Evolutionary conservation across 2,888 invertebrate species (phyloP).

Genomic region (Melanargia galathea): DNA sequence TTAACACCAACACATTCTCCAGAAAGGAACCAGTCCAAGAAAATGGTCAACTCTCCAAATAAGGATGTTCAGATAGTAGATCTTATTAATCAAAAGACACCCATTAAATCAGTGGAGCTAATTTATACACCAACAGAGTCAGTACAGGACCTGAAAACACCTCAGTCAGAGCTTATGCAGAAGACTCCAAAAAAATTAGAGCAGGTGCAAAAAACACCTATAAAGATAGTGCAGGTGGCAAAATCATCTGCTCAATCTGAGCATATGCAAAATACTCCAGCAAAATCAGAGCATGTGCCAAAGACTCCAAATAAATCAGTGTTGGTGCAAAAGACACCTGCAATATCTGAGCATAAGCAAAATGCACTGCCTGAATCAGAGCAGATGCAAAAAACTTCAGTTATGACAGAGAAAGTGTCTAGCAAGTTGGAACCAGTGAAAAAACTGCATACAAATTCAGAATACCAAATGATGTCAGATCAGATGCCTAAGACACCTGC

Average conservation of each 20-base stretch:
- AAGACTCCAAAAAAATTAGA: conserved; percentile 27
- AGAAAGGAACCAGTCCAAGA: conserved; percentile 1
- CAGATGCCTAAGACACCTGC: neutral
- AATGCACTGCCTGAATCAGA: conserved; percentile 42
- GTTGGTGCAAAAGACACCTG: conserved; percentile 7
- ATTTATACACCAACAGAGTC: conserved; percentile 15
- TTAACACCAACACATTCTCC: conserved; percentile 14
- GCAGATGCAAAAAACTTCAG: conserved; percentile 9
- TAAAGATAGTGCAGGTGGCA: neutral
- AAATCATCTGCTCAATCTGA: conserved; percentile 34
- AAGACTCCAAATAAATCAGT: neutral
- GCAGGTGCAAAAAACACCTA: conserved; percentile 24
- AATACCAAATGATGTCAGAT: neutral
- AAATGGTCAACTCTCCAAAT: conserved; percentile 9
- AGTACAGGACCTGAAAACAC: conserved; percentile 24
- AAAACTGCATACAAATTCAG: neutral
- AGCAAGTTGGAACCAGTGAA: neutral
- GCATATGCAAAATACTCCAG: conserved; percentile 38
- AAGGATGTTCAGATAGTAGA: conserved; percentile 13
- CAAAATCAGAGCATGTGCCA: conserved; percentile 39
- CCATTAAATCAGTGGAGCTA: conserved; percentile 30
- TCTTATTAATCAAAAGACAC: conserved; percentile 7
- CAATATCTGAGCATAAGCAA: conserved; percentile 34
- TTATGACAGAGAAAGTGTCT: neutral
- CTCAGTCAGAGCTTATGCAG: conserved; percentile 30